Evolutionary conservation across 1,140 invertebrate species (phyloP).

Genomic region (Bombyx mandarina): DNA sequence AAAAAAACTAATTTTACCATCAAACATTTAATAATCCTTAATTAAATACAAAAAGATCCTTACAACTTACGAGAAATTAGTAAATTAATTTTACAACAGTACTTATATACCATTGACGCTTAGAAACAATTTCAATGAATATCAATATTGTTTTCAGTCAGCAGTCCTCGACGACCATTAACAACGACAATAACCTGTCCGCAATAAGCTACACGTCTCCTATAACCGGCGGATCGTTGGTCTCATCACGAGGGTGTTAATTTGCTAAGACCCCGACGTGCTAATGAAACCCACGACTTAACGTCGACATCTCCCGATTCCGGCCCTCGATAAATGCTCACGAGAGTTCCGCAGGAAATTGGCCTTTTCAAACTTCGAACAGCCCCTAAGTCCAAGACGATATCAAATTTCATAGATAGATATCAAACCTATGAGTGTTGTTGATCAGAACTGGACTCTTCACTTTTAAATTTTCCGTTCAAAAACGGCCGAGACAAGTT

Average conservation of each 20-base stretch:
- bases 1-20: too few relatives aligned
- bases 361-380: slow-evolving; percentile 33
- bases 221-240: slow-evolving; percentile 20
- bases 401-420: background rate
- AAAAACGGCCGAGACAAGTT: too few relatives aligned
- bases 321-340: slow-evolving; percentile 41
- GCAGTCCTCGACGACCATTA: slow-evolving; percentile 18
- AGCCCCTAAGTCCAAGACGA: too few relatives aligned
- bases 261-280: slow-evolving; percentile 55
- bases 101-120: too few relatives aligned
- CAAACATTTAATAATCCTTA: too few relatives aligned
- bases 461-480: too few relatives aligned
- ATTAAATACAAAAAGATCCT: too few relatives aligned
- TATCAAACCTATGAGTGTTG: too few relatives aligned
- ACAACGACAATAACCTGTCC: slow-evolving; percentile 28
- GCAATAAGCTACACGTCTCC: slow-evolving; percentile 16
- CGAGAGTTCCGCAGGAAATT: slow-evolving; percentile 61
- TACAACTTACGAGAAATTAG: too few relatives aligned
- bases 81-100: too few relatives aligned
- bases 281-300: slow-evolving; percentile 63
- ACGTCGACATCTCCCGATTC: slow-evolving; percentile 47
- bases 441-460: too few relatives aligned
- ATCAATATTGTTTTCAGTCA: background rate
- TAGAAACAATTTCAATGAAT: too few relatives aligned
- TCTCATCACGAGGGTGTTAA: slow-evolving; percentile 57